Percentiles rank a stretch among this genome's conserved stretches.
Conservation (phyloP, 2,113 vertebrate genomes). For the Chlorodrepanis virens region DNA sequence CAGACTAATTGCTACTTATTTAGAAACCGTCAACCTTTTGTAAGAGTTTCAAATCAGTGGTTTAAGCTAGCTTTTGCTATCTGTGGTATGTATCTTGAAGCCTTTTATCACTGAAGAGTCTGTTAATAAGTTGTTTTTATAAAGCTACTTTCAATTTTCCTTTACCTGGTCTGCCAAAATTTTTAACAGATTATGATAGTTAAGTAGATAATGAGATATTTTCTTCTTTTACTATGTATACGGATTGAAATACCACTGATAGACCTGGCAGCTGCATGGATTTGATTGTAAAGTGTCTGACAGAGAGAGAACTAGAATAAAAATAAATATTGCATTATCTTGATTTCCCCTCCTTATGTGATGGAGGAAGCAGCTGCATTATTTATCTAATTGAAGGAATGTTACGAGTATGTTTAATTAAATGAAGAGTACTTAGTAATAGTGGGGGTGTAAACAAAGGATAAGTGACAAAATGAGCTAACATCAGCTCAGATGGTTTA, state of each 20-base stretch:
- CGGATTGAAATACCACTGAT: background rate
- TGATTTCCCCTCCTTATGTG: background rate
- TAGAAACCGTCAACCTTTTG: background rate
- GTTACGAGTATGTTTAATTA: constrained; percentile 19
- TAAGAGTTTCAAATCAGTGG: background rate
- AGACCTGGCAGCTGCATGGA: background rate
- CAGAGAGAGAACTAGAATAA: constrained; percentile 11
- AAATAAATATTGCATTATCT: constrained; percentile 54
- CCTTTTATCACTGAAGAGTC: constrained; percentile 8
- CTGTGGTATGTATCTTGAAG: constrained; percentile 52
- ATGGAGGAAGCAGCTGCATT: constrained; percentile 8
- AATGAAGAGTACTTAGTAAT: constrained; percentile 4
- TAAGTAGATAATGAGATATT: constrained; percentile 21
- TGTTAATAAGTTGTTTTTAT: constrained; percentile 43
- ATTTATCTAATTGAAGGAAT: constrained; percentile 51
- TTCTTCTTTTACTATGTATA: background rate
- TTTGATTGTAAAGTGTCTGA: background rate
- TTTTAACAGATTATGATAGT: background rate
- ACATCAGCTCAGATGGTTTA: background rate
- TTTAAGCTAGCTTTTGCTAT: constrained; percentile 22
- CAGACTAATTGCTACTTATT: constrained; percentile 41
- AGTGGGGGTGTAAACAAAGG: constrained; percentile 25
- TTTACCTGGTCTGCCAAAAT: background rate
- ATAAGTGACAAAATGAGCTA: constrained; percentile 38
- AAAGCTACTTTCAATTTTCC: background rate